Evolutionary conservation across 2,888 invertebrate species (phyloP), one percentile per base, ranked within the genome.

Genomic region (Melanostoma mellinum): DNA sequence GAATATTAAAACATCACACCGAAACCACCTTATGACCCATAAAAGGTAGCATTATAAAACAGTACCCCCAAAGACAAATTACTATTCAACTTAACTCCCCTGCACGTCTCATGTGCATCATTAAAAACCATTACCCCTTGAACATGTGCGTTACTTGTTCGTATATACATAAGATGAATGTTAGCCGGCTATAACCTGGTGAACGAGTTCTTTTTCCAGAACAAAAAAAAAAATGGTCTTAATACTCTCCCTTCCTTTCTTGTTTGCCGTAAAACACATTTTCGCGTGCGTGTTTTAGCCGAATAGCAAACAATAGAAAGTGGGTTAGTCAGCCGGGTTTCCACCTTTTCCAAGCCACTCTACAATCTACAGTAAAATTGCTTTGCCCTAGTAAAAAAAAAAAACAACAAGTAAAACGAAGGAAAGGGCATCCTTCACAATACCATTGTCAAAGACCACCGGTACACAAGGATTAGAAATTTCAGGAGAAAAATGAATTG

Each of bases 281-380:
- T 63, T 73, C 77, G 73, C 77, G 77, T 82, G 81, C 77, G 77
- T 73, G 77, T 68, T 68, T 71, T 33, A 36, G 50, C 60, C 61
- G 50, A 72, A 50, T 44, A 68, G 63, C 50, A 40, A 77, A 72
- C 72, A 77, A 55, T 63, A 58, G 63, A 77, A 76, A 58, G 72
- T 82, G 81, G 81, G 81, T 82, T 77, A 82, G 72, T 77, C 81
- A 77, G 71, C 36, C 71, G 38, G 63, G 46, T 53, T 46, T 6
- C n/a, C 20, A 32, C 53, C 38, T 60, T 20, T 36, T 46, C 61
- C 4, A 60, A 77, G 8, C 63, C 69, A 38, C 36, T 46, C 50
- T 38, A 38, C 9, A 42, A 40, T 55, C 38, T 33, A 61, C 52
- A 55, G 50, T 67, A n/a, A 82, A 81, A 82, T 82, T 82, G 56